phyloP scores from a whole-genome alignment of 2,797 vertebrate genomes.

The Sebastes vulpes region DNA sequence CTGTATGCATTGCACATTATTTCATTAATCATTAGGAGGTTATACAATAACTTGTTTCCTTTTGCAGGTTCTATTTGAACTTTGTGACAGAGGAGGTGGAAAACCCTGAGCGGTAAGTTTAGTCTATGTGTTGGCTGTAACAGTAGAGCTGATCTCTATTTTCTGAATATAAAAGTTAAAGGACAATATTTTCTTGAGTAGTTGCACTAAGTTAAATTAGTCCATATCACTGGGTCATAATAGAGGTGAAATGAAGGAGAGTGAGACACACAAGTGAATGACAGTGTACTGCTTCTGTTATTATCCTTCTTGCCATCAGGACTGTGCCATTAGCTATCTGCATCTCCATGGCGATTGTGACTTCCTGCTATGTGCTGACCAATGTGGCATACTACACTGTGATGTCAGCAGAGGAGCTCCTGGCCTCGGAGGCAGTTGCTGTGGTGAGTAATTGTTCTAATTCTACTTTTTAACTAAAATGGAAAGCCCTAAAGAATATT shows the following conservation, averaged over 20 bases:
- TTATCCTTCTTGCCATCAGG: slow-evolving; percentile 78
- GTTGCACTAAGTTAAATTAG: not conserved
- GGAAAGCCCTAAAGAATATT: not conserved
- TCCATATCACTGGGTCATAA: not conserved
- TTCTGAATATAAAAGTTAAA: not conserved
- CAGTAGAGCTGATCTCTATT: not conserved
- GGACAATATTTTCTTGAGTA: not conserved
- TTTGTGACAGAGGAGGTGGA: slow-evolving; percentile 97
- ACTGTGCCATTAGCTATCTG: slow-evolving; percentile 95
- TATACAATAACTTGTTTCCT: not conserved
- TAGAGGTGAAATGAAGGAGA: not conserved
- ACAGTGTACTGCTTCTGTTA: not conserved
- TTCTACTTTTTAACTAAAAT: not conserved
- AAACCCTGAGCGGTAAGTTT: slow-evolving; percentile 92
- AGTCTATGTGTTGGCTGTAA: not conserved
- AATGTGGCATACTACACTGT: slow-evolving; percentile 97
- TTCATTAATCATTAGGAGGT: not conserved
- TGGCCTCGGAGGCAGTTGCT: slow-evolving; percentile 92
- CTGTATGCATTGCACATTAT: no score
- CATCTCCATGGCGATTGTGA: slow-evolving; percentile 95
- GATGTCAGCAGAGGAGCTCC: slow-evolving; percentile 91
- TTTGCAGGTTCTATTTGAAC: slow-evolving; percentile 95
- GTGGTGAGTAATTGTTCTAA: slow-evolving; percentile 85
- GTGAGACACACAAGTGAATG: not conserved
- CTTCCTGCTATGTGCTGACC: slow-evolving; percentile 91